Percentiles rank a stretch among this genome's conserved stretches.
Conservation (phyloP, 2,888 invertebrate species). For the Cephus spinipes region DNA sequence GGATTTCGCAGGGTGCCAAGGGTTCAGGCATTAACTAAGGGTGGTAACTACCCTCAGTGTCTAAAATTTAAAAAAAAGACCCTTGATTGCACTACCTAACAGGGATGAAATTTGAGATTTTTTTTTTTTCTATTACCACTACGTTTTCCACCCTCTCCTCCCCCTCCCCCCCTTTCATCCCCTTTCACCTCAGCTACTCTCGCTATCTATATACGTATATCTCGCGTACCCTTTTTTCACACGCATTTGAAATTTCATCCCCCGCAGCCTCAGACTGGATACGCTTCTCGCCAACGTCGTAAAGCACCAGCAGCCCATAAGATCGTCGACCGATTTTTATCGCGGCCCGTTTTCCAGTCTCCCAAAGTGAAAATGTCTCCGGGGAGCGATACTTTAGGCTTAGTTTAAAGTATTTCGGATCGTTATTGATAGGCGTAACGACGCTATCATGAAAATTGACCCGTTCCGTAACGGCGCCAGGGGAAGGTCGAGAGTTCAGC, state of each 20-base stretch:
- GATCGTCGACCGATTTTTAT: conserved; percentile 31
- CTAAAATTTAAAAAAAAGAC: neutral
- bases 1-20: neutral
- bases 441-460: conserved; percentile 33
- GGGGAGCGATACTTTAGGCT: conserved; percentile 63
- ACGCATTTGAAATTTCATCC: neutral
- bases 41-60: neutral
- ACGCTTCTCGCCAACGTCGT: neutral
- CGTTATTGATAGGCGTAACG: conserved; percentile 25
- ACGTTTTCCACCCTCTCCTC: neutral
- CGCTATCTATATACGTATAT: neutral
- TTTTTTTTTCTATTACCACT: neutral
- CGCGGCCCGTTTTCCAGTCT: conserved; percentile 42
- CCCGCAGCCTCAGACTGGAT: neutral
- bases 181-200: neutral
- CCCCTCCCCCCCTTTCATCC: neutral
- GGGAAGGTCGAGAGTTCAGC: conserved; percentile 1
- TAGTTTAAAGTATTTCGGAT: conserved; percentile 61
- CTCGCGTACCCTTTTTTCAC: neutral
- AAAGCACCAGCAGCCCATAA: neutral
- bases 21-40: neutral
- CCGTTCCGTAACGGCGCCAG: conserved; percentile 28
- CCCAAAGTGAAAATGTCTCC: conserved; percentile 48
- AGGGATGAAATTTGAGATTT: neutral
- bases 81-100: neutral